Conservation (phyloP, 2,113 vertebrate species). For the Xenus cinereus region DNA sequence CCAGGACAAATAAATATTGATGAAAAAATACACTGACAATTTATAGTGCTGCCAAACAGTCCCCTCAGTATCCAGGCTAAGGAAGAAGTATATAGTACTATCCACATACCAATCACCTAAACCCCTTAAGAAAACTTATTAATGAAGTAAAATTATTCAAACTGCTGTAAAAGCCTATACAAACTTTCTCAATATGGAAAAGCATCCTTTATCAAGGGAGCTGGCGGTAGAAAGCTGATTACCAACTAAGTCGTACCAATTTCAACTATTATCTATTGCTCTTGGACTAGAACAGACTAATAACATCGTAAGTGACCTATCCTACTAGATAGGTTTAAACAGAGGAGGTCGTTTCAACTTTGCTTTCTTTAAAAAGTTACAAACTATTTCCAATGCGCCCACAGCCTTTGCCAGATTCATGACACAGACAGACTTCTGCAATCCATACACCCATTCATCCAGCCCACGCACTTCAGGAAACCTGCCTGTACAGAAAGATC, state of each 20-base stretch:
- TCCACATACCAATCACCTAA: background rate
- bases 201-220: background rate
- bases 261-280: background rate
- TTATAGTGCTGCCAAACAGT: background rate
- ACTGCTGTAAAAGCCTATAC: background rate
- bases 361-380: background rate
- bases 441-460: background rate
- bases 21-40: background rate
- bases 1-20: background rate
- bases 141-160: background rate
- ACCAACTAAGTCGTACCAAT: background rate
- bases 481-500: slow-evolving; percentile 53
- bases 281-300: background rate
- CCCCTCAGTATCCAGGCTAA: background rate
- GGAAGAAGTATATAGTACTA: background rate
- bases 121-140: background rate
- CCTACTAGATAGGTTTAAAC: background rate
- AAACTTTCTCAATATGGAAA: background rate
- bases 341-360: background rate
- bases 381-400: background rate
- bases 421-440: background rate
- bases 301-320: background rate
- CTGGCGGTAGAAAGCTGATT: background rate
- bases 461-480: slow-evolving; percentile 34
- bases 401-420: background rate